Conservation (phyloP, 2,113 vertebrate genomes). For the Myrmecophaga tridactyla region DNA sequence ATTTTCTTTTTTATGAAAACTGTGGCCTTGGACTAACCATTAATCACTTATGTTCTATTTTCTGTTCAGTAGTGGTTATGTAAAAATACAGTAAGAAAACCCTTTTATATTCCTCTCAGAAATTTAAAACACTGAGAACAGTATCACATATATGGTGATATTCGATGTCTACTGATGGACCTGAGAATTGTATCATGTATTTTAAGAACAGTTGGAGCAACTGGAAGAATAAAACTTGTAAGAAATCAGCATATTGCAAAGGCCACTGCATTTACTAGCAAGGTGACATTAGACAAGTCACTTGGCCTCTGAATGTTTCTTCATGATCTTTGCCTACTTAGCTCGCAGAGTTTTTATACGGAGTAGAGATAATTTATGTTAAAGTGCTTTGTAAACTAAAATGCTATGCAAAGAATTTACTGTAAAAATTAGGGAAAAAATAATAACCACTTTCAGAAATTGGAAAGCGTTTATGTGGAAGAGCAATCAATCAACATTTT, state of each 20-base stretch:
- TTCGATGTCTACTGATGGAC: neutral
- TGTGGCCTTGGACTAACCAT: neutral
- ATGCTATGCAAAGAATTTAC: neutral
- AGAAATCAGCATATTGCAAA: constrained; percentile 8
- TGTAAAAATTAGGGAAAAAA: constrained; percentile 20
- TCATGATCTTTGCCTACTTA: neutral
- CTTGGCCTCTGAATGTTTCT: constrained; percentile 13
- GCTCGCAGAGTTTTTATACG: neutral
- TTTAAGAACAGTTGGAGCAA: constrained; percentile 28
- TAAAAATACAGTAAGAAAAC: neutral
- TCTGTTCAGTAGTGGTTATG: constrained; percentile 38
- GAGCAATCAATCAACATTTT: neutral
- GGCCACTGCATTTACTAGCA: neutral
- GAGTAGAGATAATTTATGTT: neutral
- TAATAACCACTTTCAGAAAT: neutral
- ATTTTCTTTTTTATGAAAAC: constrained; percentile 6
- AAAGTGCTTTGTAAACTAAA: constrained; percentile 33
- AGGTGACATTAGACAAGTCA: neutral
- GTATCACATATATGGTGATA: neutral
- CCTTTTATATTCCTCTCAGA: constrained; percentile 38
- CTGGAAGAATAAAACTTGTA: neutral
- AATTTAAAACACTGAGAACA: neutral
- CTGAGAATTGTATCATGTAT: neutral
- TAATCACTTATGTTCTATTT: constrained; percentile 5
- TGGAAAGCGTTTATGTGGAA: neutral